Base-by-base conservation (phyloP, 2,113 vertebrate species). In the Mixornis gularis region DNA sequence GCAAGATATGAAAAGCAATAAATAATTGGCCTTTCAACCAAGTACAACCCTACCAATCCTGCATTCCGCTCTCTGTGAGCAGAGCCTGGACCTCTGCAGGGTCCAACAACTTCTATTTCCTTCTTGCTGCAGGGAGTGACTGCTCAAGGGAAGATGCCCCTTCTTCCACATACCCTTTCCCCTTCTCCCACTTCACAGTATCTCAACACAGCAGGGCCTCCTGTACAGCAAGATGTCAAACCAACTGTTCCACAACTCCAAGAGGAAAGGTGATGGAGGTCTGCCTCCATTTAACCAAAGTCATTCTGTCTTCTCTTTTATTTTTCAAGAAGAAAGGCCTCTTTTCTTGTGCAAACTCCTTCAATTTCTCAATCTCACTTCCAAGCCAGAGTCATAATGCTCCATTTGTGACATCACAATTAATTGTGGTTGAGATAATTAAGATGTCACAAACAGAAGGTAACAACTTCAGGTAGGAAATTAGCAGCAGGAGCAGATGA, bases 381-480 rank as follows among this genome's bases (percentile, higher is more conserved):
- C 43, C 59, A 82, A 76, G 34, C 8, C 32, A 43, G 85, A 92
- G 36, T 76, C 60, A 95, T 88, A 95, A 86, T 91, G 82, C 55
- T 77, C 66, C 60, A 70, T 78, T 96, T 94, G 41, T 93, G 92
- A 82, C 69, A 90, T 91, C 77, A 85, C 79, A 74, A 90, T 74
- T 93, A 94, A 90, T 79, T 93, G 81, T 15, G 7, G 36, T 30
- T 64, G 69, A 95, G 89, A 86, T 86, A 95, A 96, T 93, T 93
- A 87, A 90, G 89, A 74, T 88, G 79, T 89, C 90, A 94, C 79
- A 95, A 96, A 95, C 55, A 84, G 86, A 95, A 95, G 84, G 90
- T 91, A 95, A 87, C 63, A 87, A 85, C 36, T 89, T 94, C 95
- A 95, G 92, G 94, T 96, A 90, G 89, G 82, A 94, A 96, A 96